Evolutionary conservation across 2,113 vertebrate genomes (phyloP).

Genomic region (Pitta sordida): DNA sequence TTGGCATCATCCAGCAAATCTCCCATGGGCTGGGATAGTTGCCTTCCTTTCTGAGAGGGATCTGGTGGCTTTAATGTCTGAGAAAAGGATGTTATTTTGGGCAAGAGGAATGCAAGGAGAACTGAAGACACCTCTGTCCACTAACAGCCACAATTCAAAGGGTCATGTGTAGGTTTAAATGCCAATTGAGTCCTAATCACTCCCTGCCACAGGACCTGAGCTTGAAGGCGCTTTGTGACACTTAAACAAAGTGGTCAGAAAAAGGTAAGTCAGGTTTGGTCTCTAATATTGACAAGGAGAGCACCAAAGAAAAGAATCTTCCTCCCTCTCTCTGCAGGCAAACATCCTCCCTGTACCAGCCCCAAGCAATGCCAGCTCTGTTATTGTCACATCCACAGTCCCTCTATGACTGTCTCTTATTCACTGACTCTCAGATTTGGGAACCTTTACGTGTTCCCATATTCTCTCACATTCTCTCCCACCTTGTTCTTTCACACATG

Average conservation of each 20-base stretch:
- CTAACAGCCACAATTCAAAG: neutral
- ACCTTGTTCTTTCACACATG: slow-evolving; percentile 54
- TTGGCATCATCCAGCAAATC: neutral
- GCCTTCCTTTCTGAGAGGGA: neutral
- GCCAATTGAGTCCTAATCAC: neutral
- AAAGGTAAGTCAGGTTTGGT: neutral
- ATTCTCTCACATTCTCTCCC: slow-evolving; percentile 22
- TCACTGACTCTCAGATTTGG: neutral
- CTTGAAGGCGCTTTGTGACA: neutral
- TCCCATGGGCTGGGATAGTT: neutral
- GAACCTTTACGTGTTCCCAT: neutral
- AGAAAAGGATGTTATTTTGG: neutral
- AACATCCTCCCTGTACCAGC: neutral
- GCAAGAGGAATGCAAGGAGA: neutral
- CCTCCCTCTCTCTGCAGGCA: neutral
- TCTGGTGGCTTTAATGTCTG: neutral
- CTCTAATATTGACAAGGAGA: neutral
- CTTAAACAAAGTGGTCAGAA: neutral
- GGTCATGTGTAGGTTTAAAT: neutral
- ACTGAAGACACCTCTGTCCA: neutral
- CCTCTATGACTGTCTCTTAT: neutral
- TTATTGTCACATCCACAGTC: neutral
- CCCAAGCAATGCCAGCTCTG: neutral
- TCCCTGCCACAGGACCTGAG: neutral
- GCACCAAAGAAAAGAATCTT: neutral